Percentiles rank a stretch among this genome's conserved stretches.
Conservation (phyloP, 2,797 vertebrate species). For the Zenarchopterus dispar region DNA sequence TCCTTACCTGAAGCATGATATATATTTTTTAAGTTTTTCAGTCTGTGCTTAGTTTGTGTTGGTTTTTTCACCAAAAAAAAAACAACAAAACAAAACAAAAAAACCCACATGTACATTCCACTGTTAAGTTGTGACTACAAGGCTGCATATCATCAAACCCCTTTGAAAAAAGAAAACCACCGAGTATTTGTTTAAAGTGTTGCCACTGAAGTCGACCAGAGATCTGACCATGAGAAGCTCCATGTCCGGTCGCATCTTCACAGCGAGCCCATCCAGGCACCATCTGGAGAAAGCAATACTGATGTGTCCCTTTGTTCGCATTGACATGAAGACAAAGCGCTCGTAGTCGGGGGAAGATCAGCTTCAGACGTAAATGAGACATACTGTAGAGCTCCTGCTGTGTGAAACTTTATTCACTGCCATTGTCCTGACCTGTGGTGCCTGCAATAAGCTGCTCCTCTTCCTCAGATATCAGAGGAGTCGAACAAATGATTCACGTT, state of each 20-base stretch:
- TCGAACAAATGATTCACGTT: conserved; percentile 54
- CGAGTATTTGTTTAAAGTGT: conserved; percentile 4
- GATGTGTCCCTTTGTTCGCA: conserved; percentile 30
- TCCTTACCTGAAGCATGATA: conserved; percentile 46
- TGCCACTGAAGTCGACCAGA: conserved; percentile 3
- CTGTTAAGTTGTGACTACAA: conserved; percentile 6
- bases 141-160: conserved; percentile 10
- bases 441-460: conserved; percentile 67
- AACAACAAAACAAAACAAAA: conserved; percentile 5
- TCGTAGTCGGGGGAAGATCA: conserved; percentile 31
- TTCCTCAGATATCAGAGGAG: conserved; percentile 43
- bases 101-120: conserved; percentile 30
- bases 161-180: background rate
- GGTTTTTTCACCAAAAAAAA: conserved; percentile 31
- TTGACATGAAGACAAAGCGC: conserved; percentile 23
- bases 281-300: conserved; percentile 65
- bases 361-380: conserved; percentile 41
- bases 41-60: conserved; percentile 22
- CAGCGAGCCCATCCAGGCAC: conserved; percentile 12
- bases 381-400: conserved; percentile 50
- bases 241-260: background rate
- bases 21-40: conserved; percentile 19
- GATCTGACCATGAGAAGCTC: background rate
- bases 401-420: conserved; percentile 71
- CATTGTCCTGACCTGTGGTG: conserved; percentile 76